Evolutionary conservation across 2,113 vertebrate species (phyloP).

Genomic region (Crotalus helleri): DNA sequence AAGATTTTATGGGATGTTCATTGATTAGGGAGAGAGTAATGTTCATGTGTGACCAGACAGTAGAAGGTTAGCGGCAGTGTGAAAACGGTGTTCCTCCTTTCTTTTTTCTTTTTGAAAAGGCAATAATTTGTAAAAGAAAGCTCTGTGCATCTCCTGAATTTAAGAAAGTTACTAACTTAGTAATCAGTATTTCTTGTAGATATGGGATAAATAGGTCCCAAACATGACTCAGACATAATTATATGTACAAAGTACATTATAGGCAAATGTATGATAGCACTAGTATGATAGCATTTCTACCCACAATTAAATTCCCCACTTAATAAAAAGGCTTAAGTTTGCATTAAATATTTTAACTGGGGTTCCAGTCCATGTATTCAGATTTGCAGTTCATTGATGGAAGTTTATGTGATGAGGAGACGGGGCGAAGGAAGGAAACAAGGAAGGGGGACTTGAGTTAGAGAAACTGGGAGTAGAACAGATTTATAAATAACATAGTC

Average conservation of each 20-base stretch:
- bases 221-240: not conserved
- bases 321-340: slow-evolving; percentile 37
- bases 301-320: not conserved
- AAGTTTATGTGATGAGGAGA: not conserved
- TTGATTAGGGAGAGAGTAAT: slow-evolving; percentile 22
- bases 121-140: slow-evolving; percentile 27
- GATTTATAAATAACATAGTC: slow-evolving; percentile 49
- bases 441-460: slow-evolving; percentile 5
- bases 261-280: not conserved
- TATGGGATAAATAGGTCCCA: not conserved
- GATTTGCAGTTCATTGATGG: slow-evolving; percentile 21
- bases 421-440: not conserved
- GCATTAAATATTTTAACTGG: not conserved
- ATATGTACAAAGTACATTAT: not conserved
- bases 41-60: slow-evolving; percentile 24
- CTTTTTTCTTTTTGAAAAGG: not conserved
- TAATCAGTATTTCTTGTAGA: not conserved
- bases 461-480: slow-evolving; percentile 38
- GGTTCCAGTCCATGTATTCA: not conserved
- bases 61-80: slow-evolving; percentile 1
- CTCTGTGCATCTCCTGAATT: not conserved
- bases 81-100: slow-evolving; percentile 6
- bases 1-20: slow-evolving; percentile 30
- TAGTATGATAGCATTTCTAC: not conserved
- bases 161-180: not conserved